phyloP scores from a whole-genome alignment of 2,113 vertebrate genomes.

The Pachypanchax playfairii region DNA sequence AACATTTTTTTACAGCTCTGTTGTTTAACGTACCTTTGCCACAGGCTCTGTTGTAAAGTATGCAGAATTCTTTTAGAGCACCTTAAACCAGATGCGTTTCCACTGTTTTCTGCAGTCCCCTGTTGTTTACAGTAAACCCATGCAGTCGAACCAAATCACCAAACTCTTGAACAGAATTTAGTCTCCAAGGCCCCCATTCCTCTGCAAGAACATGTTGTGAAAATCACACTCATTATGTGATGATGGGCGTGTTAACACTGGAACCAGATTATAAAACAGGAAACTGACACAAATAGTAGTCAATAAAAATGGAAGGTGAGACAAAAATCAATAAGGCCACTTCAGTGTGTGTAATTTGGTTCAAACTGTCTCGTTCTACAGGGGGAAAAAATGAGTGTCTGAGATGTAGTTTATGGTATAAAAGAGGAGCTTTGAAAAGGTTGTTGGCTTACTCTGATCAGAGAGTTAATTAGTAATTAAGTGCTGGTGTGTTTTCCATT shows the following conservation, averaged over 20 bases:
- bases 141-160: not conserved
- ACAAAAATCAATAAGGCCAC: conserved; percentile 61
- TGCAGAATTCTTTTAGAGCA: conserved; percentile 1
- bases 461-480: conserved; percentile 69
- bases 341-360: conserved; percentile 57
- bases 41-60: conserved; percentile 16
- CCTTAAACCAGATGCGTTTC: conserved; percentile 4
- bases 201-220: not conserved
- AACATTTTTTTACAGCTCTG: conserved; percentile 11
- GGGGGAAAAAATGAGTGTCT: not conserved
- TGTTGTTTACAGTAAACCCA: conserved; percentile 7
- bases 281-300: conserved; percentile 25
- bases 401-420: conserved; percentile 39
- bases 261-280: conserved; percentile 18
- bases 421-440: conserved; percentile 60
- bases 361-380: conserved; percentile 37
- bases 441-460: conserved; percentile 54
- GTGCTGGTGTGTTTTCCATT: conserved; percentile 68
- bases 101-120: not conserved
- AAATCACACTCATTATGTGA: conserved; percentile 14
- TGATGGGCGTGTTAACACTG: conserved; percentile 26
- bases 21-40: not conserved
- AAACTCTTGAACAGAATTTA: not conserved
- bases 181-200: not conserved
- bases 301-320: conserved; percentile 65